phyloP scores from a whole-genome alignment of 2,888 invertebrate species.

The Caenorhabditis angaria region DNA sequence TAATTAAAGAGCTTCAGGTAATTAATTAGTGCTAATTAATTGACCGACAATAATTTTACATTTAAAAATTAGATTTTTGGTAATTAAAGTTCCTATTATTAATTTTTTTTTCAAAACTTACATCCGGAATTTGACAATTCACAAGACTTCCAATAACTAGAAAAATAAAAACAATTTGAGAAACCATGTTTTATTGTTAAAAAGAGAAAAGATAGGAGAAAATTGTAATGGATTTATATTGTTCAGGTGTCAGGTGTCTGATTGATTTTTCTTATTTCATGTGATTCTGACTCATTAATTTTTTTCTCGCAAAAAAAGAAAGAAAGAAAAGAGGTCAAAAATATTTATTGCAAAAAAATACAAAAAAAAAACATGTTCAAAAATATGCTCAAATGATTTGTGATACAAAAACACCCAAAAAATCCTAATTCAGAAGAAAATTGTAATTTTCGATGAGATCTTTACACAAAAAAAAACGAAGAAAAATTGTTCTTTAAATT shows the following conservation, averaged over 20 bases:
- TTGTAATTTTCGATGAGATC: neutral
- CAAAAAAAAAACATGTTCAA: neutral
- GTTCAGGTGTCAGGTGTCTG: neutral
- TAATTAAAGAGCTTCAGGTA: too few species aligned
- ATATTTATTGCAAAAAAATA: neutral
- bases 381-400: neutral
- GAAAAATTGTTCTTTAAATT: slow-evolving; percentile 8
- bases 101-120: slow-evolving; percentile 20
- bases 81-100: too few species aligned
- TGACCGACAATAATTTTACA: too few species aligned
- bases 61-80: neutral
- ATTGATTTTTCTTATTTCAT: slow-evolving; percentile 3
- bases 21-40: too few species aligned
- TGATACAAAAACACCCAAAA: neutral
- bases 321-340: too few species aligned
- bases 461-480: neutral
- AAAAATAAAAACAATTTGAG: neutral
- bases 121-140: slow-evolving; percentile 17
- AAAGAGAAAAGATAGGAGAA: neutral
- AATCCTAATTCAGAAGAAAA: neutral
- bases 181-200: neutral
- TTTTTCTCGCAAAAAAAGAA: too few species aligned
- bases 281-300: too few species aligned
- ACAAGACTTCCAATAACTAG: neutral
- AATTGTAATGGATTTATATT: neutral